Evolutionary conservation across 1,140 invertebrate species (phyloP), one percentile per base, ranked within the genome.

Genomic region (Anadara kagoshimensis): DNA sequence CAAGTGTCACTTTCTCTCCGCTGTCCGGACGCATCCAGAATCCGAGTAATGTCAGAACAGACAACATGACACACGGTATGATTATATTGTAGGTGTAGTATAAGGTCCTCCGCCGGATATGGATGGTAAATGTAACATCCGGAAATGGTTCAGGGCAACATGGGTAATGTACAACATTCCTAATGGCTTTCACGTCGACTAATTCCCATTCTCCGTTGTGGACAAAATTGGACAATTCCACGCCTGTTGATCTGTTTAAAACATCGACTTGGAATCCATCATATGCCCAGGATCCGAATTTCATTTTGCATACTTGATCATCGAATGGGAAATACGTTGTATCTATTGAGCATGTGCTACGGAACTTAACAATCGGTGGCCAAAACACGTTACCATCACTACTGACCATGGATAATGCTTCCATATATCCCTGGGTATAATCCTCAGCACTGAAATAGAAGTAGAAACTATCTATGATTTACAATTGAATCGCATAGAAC

Each of bases 281-380:
- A 68, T 88, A 88, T 5, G 87, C 85, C 87, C 87, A 88, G 1
- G 89, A 87, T 5, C 86, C 85, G 41, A 86, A 73, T 68, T 87
- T 87, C 69, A 87, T 73, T 43, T 73, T 81, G 67, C 87, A 88
- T 26, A 84, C 75, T 63, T 89, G 87, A 71, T 86, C 84, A 77
- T 88, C 87, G 73, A 88, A 86, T 36, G 89, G 85, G 73, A 86
- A 88, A 69, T 86, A 92, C 5, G 91, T 92, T 62, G 92, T 91
- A 79, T 92, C 91, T 79, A 99, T 98, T 91, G 97, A 95, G 88
- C 97, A 98, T 88, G 97, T 98, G 73, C 96, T 89, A 20, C 83
- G 75, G n/a, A 86, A 78, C 74, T 86, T 87, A 54, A 87, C 87
- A 41, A 87, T 87, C 5, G 87, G 87, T 14, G 85, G 85, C 87